Percentiles rank a stretch among this genome's conserved stretches.
Conservation (phyloP, 2,113 vertebrate genomes). For the Sus scrofa region DNA sequence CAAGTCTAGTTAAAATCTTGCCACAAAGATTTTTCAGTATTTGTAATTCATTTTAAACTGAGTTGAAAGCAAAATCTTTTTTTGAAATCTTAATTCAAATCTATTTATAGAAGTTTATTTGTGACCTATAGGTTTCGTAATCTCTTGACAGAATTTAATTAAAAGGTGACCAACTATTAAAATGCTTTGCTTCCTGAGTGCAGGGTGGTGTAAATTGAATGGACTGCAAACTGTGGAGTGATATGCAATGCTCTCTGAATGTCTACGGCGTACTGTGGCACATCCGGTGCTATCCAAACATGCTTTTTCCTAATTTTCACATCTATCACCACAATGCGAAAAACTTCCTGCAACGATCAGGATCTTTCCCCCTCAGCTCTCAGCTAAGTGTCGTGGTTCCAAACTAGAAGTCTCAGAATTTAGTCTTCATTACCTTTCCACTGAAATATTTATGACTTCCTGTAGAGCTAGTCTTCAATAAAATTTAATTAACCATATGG, state of each 20-base stretch:
- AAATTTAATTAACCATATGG: background rate
- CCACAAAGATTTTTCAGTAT: background rate
- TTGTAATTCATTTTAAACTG: slow-evolving; percentile 23
- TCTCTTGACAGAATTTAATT: background rate
- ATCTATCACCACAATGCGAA: background rate
- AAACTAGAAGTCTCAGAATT: slow-evolving; percentile 45
- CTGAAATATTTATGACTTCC: slow-evolving; percentile 34
- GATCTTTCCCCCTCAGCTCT: background rate
- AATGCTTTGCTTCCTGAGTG: background rate
- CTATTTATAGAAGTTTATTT: background rate
- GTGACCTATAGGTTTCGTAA: background rate
- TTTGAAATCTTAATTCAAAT: background rate
- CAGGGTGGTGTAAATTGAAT: background rate
- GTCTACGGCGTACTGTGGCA: background rate
- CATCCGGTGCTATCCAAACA: background rate
- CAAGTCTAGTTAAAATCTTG: background rate
- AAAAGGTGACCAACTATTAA: background rate
- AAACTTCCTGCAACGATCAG: background rate
- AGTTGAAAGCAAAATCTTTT: background rate
- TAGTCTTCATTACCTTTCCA: background rate
- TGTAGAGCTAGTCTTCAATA: background rate
- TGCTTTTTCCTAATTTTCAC: background rate
- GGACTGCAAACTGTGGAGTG: background rate
- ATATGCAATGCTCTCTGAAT: background rate
- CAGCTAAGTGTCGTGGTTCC: background rate